phyloP scores from a whole-genome alignment of 2,888 invertebrate species.

The Molorchus minor region DNA sequence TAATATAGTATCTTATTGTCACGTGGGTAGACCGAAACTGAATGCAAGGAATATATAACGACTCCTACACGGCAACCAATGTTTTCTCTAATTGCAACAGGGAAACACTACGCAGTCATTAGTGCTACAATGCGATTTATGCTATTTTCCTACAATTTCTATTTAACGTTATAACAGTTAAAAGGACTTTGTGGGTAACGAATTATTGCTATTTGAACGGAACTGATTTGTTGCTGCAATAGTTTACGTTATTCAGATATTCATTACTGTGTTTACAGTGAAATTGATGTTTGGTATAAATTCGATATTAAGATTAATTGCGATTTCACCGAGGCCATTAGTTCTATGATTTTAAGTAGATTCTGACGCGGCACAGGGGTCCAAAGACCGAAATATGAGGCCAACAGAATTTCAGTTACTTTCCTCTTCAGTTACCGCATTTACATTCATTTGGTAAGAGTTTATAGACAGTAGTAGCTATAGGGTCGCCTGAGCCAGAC shows the following conservation, averaged over 20 bases:
- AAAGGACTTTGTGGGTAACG: conserved; percentile 32
- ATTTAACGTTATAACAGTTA: conserved; percentile 28
- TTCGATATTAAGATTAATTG: too few species aligned
- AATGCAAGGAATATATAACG: neutral
- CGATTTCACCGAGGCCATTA: too few species aligned
- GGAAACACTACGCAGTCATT: conserved; percentile 19
- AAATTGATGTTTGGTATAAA: too few species aligned
- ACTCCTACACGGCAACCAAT: conserved; percentile 12
- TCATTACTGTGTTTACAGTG: conserved; percentile 7
- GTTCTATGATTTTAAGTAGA: too few species aligned
- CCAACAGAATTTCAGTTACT: too few species aligned
- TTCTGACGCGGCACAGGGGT: too few species aligned
- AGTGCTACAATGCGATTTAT: conserved; percentile 31
- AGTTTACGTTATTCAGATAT: conserved; percentile 2
- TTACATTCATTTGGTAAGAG: too few species aligned
- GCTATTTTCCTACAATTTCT: conserved; percentile 29
- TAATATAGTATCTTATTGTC: neutral
- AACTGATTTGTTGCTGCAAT: conserved; percentile 7
- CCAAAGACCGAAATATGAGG: too few species aligned
- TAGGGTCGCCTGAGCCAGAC: too few species aligned
- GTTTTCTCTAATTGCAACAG: conserved; percentile 30
- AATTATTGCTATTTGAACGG: conserved; percentile 10
- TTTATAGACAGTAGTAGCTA: too few species aligned
- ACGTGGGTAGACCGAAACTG: neutral
- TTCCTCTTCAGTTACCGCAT: too few species aligned